A percentile compares a stretch with the other conserved stretches of the same genome.
These are phyloP conservation scores for Drosophila kanapiae DNA, from an alignment of 1,140 invertebrate genomes.

Conservation along the genomic window DNA sequence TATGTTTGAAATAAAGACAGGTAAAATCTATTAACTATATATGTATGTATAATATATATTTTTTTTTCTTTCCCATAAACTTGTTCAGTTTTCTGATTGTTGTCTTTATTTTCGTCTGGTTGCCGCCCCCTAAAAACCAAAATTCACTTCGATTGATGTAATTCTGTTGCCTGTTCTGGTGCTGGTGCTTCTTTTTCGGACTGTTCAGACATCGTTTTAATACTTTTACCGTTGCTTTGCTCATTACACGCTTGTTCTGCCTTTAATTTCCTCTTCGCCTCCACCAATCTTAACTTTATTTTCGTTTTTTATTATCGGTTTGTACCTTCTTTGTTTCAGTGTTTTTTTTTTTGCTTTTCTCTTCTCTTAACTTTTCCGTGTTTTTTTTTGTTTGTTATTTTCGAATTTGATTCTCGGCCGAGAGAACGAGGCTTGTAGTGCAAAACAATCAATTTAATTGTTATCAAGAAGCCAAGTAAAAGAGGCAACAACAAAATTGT, in stretches of 20 bases:
- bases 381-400: conserved; percentile 21
- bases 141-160: conserved; percentile 30
- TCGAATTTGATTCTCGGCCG: conserved; percentile 17
- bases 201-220: conserved; percentile 25
- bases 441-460: conserved; percentile 77
- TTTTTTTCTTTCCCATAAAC: not conserved
- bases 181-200: conserved; percentile 7
- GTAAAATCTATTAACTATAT: not conserved
- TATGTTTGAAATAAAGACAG: no score
- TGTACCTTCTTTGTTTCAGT: conserved; percentile 19
- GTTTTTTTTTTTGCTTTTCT: conserved; percentile 2
- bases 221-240: conserved; percentile 68
- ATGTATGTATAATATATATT: no score
- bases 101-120: not conserved
- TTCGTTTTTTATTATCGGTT: conserved; percentile 29
- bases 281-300: conserved; percentile 24
- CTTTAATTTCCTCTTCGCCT: conserved; percentile 21
- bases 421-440: conserved; percentile 22
- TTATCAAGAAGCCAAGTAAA: conserved; percentile 53
- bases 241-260: conserved; percentile 71
- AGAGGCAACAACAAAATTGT: conserved; percentile 18
- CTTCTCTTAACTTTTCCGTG: conserved; percentile 6
- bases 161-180: conserved; percentile 13
- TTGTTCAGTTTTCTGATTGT: not conserved
- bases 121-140: conserved; percentile 23